phyloP scores from a whole-genome alignment of 64 coral and sea anemone genomes.

The Anthopleura sola region DNA sequence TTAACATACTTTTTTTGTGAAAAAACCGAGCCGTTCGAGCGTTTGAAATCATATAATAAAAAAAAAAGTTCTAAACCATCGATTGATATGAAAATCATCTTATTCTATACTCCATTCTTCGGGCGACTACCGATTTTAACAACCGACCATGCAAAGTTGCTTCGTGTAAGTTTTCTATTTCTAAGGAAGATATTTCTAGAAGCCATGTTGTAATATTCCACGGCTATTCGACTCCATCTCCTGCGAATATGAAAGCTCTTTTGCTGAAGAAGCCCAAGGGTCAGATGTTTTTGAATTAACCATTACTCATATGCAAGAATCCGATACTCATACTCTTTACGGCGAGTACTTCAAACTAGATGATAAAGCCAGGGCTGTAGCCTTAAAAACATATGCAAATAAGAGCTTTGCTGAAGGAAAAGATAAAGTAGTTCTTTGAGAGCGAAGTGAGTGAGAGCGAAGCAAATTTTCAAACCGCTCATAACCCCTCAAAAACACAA shows the following conservation, averaged over 20 bases:
- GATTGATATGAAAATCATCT: slow-evolving; percentile 8
- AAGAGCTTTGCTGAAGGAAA: slow-evolving; percentile 16
- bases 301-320: slow-evolving; percentile 46
- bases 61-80: no score
- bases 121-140: background rate
- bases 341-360: background rate
- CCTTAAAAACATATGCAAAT: background rate
- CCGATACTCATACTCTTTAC: slow-evolving; percentile 49
- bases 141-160: background rate
- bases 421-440: slow-evolving; percentile 26
- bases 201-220: slow-evolving; percentile 42
- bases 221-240: background rate
- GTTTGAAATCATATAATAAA: no score
- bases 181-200: slow-evolving; percentile 8
- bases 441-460: no score
- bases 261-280: background rate
- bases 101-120: slow-evolving; percentile 39
- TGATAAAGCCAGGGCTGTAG: background rate
- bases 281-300: slow-evolving; percentile 59
- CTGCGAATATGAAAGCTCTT: background rate
- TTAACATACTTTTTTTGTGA: no score
- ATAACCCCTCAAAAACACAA: no score
- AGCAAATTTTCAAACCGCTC: no score
- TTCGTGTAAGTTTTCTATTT: background rate
- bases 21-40: no score